Conservation (phyloP, 2,113 vertebrate species). For the Cavia aperea region DNA sequence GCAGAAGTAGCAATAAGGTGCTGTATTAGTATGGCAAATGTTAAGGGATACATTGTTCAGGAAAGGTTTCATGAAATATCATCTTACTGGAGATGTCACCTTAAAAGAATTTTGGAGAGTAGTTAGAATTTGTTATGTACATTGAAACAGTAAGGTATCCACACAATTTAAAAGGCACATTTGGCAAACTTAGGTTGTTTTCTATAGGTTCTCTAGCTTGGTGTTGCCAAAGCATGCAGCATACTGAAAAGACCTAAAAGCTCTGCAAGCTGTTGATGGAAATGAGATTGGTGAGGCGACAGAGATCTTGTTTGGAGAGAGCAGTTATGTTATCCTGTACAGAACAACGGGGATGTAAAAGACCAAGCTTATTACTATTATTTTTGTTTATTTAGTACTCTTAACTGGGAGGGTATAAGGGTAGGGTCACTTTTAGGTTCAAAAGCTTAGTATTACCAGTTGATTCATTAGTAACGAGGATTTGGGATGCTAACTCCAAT, state of each 20-base stretch:
- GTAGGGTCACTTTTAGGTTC: neutral
- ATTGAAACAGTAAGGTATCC: neutral
- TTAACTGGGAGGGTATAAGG: neutral
- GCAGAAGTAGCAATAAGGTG: neutral
- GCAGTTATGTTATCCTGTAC: neutral
- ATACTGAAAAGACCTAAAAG: neutral
- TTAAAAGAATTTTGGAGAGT: neutral
- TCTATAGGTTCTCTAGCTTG: neutral
- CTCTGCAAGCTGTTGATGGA: neutral
- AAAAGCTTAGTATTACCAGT: neutral
- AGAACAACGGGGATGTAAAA: neutral
- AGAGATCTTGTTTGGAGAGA: neutral
- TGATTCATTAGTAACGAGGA: neutral
- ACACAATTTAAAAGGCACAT: neutral
- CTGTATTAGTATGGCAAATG: neutral
- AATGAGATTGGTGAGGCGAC: neutral
- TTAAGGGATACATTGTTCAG: neutral
- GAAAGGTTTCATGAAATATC: neutral
- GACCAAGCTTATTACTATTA: neutral
- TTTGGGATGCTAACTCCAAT: neutral
- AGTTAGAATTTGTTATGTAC: neutral
- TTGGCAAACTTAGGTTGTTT: neutral
- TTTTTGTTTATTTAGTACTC: neutral
- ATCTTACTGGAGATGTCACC: neutral
- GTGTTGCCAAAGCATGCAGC: neutral